Evolutionary conservation across 2,888 invertebrate species (phyloP), one percentile per base, ranked within the genome.

Genomic region (Lycia hirtaria): DNA sequence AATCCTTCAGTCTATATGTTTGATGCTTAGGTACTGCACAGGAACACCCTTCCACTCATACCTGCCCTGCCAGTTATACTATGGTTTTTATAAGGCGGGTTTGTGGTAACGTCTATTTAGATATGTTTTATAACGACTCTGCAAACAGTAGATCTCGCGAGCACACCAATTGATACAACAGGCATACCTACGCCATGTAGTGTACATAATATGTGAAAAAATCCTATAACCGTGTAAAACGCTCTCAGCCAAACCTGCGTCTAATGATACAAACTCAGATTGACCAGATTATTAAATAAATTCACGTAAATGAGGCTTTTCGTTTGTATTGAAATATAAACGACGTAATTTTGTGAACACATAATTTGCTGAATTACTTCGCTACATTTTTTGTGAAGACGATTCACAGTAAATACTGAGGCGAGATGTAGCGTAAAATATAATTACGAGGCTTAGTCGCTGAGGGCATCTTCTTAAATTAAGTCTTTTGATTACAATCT

Each of bases 201-300:
- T 2, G n/a, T n/a, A n/a, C n/a, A n/a, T n/a, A n/a, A 7, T 7
- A 33, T 17, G 9, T 17, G 1, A 9, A 33, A 15, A 9, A 20
- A 9, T 24, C 19, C 7, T 40, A 38, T 14, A 40, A 0, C 22
- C 4, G 17, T 56, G 38, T 41, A 32, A 44, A 52, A 43, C 32
- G 32, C 26, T 40, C 22, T 40, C 22, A 33, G 37, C 35, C 58
- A 48, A 22, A 22, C 12, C 19, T 35, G 32, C 9, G 37, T 6
- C 38, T 37, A 44, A 45, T 48, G 56, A 60, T 56, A 40, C 44
- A 14, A 51, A 47, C 20, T 17, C 12, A 19, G 24, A 44, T 45
- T 7, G 15, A 54, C 10, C 26, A 41, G 19, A 19, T 26, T 47
- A 28, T 15, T 20, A 43, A 35, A 41, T 35, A 48, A 55, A 48